A percentile compares a stretch with the other conserved stretches of the same genome.
Evolutionary conservation across 2,888 invertebrate genomes (phyloP).

Genomic region (Drosophila falleni): DNA sequence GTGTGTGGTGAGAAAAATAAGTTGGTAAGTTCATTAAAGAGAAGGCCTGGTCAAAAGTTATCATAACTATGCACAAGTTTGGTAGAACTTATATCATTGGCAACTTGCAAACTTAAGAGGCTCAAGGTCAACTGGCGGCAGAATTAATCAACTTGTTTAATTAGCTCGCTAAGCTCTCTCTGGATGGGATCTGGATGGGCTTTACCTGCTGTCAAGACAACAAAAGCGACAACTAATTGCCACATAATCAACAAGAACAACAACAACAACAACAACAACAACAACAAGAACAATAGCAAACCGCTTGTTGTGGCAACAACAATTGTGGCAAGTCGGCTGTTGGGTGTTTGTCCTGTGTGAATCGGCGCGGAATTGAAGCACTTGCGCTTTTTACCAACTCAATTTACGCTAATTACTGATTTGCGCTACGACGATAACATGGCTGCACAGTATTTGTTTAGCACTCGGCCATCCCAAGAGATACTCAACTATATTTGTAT

Average conservation of each 20-base stretch:
- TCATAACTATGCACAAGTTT: slow-evolving; percentile 39
- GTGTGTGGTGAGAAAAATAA: slow-evolving; percentile 10
- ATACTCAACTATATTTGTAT: slow-evolving; percentile 11
- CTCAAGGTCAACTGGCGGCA: slow-evolving; percentile 56
- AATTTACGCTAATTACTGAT: slow-evolving; percentile 80
- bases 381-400: slow-evolving; percentile 79
- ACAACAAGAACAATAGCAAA: no score
- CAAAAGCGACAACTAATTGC: slow-evolving; percentile 78
- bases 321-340: slow-evolving; percentile 24
- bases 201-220: slow-evolving; percentile 58
- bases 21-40: slow-evolving; percentile 12
- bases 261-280: slow-evolving; percentile 41
- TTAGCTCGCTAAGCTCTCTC: slow-evolving; percentile 63
- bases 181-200: slow-evolving; percentile 14
- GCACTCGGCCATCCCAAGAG: slow-evolving; percentile 33
- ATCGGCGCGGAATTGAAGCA: slow-evolving; percentile 55
- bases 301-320: slow-evolving; percentile 35
- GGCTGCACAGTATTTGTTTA: slow-evolving; percentile 25
- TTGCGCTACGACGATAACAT: slow-evolving; percentile 68
- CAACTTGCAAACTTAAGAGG: slow-evolving; percentile 19
- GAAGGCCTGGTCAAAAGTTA: slow-evolving; percentile 40
- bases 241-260: slow-evolving; percentile 68
- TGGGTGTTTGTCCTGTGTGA: slow-evolving; percentile 9
- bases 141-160: slow-evolving; percentile 75
- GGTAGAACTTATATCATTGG: slow-evolving; percentile 26